Evolutionary conservation across 2,113 vertebrate species (phyloP).

Genomic region (Panthera uncia): DNA sequence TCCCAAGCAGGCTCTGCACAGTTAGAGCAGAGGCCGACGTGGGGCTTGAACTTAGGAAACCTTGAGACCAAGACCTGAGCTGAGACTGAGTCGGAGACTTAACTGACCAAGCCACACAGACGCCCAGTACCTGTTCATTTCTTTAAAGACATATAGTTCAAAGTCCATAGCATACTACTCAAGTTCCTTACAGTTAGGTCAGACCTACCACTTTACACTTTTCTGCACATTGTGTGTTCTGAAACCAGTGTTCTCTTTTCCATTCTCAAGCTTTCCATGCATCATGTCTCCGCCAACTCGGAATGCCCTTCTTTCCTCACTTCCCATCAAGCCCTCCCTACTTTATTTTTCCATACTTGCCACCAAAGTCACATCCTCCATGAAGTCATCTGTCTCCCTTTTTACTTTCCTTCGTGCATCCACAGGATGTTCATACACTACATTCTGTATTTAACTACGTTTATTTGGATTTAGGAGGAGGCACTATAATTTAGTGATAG

Average conservation of each 20-base stretch:
- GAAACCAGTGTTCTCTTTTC: not conserved
- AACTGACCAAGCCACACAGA: too few species aligned
- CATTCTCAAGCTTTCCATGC: not conserved
- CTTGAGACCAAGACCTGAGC: too few species aligned
- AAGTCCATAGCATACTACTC: not conserved
- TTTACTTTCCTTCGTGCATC: not conserved
- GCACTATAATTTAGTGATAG: not conserved
- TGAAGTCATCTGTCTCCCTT: not conserved
- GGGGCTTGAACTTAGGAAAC: too few species aligned
- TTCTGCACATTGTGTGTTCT: not conserved
- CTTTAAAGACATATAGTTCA: not conserved
- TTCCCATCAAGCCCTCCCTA: not conserved
- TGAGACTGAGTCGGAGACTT: too few species aligned
- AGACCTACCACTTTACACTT: not conserved
- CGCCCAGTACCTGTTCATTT: not conserved
- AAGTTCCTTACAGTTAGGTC: not conserved
- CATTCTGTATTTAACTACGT: not conserved
- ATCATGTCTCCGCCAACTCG: not conserved
- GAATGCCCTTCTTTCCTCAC: not conserved
- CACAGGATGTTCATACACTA: not conserved
- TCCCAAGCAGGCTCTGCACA: too few species aligned
- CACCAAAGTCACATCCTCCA: not conserved
- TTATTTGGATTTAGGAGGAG: not conserved
- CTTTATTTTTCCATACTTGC: not conserved
- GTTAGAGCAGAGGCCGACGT: too few species aligned